Conservation (phyloP, 2,113 vertebrate species). For the human region DNA sequence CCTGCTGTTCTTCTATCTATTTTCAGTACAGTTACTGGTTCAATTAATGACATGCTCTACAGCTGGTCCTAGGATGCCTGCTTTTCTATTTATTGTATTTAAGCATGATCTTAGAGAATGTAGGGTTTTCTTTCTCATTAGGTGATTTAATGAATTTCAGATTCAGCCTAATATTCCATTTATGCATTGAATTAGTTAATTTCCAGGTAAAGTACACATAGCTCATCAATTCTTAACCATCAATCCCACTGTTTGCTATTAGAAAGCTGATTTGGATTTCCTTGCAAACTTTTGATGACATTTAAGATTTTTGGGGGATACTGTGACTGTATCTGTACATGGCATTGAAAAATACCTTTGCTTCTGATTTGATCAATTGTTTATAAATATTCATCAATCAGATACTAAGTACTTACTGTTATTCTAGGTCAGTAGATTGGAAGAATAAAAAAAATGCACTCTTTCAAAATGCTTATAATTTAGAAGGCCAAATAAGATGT, state of each 20-base stretch:
- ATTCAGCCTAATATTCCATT: neutral
- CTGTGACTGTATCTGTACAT: neutral
- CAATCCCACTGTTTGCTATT: neutral
- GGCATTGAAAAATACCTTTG: neutral
- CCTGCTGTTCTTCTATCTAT: neutral
- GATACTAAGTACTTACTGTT: neutral
- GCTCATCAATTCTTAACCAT: neutral
- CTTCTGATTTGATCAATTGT: neutral
- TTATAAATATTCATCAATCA: neutral
- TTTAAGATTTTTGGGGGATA: neutral
- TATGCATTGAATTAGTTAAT: neutral
- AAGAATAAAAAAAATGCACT: neutral
- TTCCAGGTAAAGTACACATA: neutral
- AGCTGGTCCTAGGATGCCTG: neutral
- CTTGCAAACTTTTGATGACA: neutral
- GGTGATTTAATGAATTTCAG: neutral
- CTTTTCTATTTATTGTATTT: slow-evolving; percentile 25
- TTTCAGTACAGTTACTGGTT: neutral
- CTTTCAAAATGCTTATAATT: neutral
- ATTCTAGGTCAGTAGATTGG: neutral
- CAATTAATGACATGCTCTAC: neutral
- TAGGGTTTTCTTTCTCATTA: neutral
- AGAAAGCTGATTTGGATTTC: neutral
- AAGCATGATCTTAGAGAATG: neutral
- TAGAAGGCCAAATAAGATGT: neutral